These are phyloP conservation scores for Enteromius anoplus DNA, from an alignment of 2,797 vertebrate genomes.

Conservation along the genomic window DNA sequence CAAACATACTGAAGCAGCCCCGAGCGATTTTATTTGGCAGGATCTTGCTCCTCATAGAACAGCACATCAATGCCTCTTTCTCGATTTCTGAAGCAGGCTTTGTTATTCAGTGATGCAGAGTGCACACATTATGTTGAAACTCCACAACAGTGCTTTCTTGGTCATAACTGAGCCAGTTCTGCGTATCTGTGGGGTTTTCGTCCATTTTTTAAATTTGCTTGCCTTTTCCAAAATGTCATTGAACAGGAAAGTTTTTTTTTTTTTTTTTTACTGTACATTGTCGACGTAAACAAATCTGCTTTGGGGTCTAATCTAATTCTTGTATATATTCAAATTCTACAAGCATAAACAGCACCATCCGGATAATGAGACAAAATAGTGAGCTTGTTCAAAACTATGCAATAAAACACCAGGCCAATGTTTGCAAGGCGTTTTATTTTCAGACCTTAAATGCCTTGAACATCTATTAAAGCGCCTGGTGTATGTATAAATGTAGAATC, in stretches of 20 bases:
- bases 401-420: slow-evolving; percentile 1
- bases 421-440: neutral
- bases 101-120: slow-evolving; percentile 32
- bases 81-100: slow-evolving; percentile 32
- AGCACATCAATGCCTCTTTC: slow-evolving; percentile 32
- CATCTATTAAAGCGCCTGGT: slow-evolving; percentile 25
- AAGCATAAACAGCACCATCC: neutral
- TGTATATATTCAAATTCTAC: neutral
- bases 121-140: slow-evolving; percentile 4
- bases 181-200: neutral
- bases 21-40: slow-evolving; percentile 51
- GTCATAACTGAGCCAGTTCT: neutral
- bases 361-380: neutral
- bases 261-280: neutral
- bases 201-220: neutral
- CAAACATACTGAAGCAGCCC: slow-evolving; percentile 50
- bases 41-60: slow-evolving; percentile 39
- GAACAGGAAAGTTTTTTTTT: neutral
- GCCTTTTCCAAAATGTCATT: neutral
- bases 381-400: neutral
- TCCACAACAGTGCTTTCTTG: neutral
- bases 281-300: slow-evolving; percentile 6
- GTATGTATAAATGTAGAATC: slow-evolving; percentile 8
- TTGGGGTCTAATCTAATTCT: neutral
- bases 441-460: neutral